phyloP scores from a whole-genome alignment of 2,113 vertebrate species.

The Perca fluviatilis region DNA sequence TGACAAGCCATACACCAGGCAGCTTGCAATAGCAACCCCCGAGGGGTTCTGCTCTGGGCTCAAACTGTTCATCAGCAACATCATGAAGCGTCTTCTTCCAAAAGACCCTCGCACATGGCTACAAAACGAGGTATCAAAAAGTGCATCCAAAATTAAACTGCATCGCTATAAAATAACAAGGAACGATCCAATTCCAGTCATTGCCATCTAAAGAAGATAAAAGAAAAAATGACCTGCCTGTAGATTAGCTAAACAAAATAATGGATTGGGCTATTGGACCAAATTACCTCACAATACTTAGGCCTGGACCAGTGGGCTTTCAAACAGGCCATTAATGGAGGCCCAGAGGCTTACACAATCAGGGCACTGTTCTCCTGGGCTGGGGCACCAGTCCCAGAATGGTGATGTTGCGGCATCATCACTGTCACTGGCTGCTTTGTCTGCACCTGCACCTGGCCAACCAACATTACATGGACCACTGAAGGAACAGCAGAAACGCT shows the following conservation, averaged over 20 bases:
- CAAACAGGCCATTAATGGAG: conserved; percentile 66
- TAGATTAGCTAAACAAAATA: conserved; percentile 12
- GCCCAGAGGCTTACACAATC: conserved; percentile 46
- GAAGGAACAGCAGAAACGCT: conserved; percentile 18
- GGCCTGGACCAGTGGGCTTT: conserved; percentile 39
- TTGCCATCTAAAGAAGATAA: background rate
- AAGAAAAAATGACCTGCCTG: conserved; percentile 4
- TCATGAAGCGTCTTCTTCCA: background rate
- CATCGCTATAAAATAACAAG: background rate
- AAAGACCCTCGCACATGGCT: background rate
- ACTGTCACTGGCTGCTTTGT: conserved; percentile 67
- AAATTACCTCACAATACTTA: conserved; percentile 16
- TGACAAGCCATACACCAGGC: background rate
- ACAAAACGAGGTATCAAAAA: background rate
- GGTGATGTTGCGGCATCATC: conserved; percentile 44
- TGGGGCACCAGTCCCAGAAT: conserved; percentile 64
- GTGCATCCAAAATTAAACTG: background rate
- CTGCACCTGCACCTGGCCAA: conserved; percentile 63
- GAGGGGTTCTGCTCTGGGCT: background rate
- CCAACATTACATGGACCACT: conserved; percentile 11
- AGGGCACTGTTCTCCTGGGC: conserved; percentile 62
- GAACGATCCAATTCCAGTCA: background rate
- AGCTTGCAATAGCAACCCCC: conserved; percentile 19
- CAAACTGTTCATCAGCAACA: conserved; percentile 12
- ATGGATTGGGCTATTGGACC: conserved; percentile 24